phyloP scores from a whole-genome alignment of 2,888 invertebrate genomes.

The Elmis aenea region DNA sequence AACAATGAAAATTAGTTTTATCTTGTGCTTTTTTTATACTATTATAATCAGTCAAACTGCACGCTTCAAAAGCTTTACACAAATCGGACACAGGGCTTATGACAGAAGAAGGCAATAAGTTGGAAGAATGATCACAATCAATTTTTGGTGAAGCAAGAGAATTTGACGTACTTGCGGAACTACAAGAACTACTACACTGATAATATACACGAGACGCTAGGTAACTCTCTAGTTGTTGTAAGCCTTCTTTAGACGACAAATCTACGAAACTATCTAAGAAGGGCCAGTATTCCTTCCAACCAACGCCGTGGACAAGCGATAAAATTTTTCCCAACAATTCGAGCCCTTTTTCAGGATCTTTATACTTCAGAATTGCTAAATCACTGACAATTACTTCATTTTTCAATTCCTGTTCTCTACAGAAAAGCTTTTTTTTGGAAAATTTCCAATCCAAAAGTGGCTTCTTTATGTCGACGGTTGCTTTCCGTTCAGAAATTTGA shows the following conservation, averaged over 20 bases:
- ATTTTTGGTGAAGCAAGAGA: no score
- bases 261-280: constrained; percentile 81
- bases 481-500: neutral
- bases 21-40: constrained; percentile 29
- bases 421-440: no score
- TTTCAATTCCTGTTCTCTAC: no score
- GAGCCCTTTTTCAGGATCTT: constrained; percentile 82
- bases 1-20: constrained; percentile 10
- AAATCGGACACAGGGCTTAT: constrained; percentile 57
- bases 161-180: constrained; percentile 4
- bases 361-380: constrained; percentile 36
- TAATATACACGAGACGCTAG: constrained; percentile 46
- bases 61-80: constrained; percentile 55
- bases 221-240: constrained; percentile 69
- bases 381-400: no score
- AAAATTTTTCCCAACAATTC: constrained; percentile 74
- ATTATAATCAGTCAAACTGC: constrained; percentile 48
- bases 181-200: constrained; percentile 12
- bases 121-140: no score
- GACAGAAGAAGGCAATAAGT: neutral
- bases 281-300: constrained; percentile 92
- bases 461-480: neutral
- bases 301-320: constrained; percentile 66
- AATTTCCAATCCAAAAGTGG: no score
- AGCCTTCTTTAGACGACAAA: constrained; percentile 67